Evolutionary conservation across 1,140 invertebrate genomes (phyloP), one percentile per base, ranked within the genome.

Genomic region (Drosophila takahashii): DNA sequence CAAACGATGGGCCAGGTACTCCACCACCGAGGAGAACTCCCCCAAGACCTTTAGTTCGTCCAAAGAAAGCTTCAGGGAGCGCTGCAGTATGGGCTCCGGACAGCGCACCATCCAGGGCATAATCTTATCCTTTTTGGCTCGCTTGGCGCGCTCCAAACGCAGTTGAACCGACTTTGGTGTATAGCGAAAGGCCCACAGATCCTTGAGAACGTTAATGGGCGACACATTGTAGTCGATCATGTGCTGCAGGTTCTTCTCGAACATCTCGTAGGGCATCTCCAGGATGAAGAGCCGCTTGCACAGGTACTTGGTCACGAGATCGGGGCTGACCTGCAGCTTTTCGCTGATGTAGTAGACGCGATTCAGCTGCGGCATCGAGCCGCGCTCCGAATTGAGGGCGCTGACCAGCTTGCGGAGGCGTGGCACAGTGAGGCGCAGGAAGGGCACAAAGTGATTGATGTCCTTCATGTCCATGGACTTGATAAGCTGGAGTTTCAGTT

Each of bases 61-160:
- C 0, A 89, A 56, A 18, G 91, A 60, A 10, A 93, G 74, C 60
- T 93, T 90, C 4, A 94, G 59, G 27, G 93, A 93, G n/a, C 84
- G 92, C 51, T 93, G 90, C 32, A 93, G 75, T 58, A 92, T 92
- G 5, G 92, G 76, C 45, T 91, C 87, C 4, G 92, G 83, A 52
- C 92, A 93, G 16, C 93, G 87, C 9, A 94, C 85, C 93, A 94
- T 94, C 94, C 94, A 94, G 0, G 94, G 93, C 90, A 94, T 94
- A 5, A 94, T 80, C 57, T 90, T 92, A 36, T 89, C 86, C 18
- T 94, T 89, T 15, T 93, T 92, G 15, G 92, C 90, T 16, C 89
- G 60, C 70, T 92, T 92, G 0, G 92, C 92, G 4, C 81, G 74
- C 50, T 92, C 78, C 26, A 94, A 60, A 4, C 93, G 86, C 36